phyloP scores from a whole-genome alignment of 1,140 invertebrate species.

The Cherax quadricarinatus region DNA sequence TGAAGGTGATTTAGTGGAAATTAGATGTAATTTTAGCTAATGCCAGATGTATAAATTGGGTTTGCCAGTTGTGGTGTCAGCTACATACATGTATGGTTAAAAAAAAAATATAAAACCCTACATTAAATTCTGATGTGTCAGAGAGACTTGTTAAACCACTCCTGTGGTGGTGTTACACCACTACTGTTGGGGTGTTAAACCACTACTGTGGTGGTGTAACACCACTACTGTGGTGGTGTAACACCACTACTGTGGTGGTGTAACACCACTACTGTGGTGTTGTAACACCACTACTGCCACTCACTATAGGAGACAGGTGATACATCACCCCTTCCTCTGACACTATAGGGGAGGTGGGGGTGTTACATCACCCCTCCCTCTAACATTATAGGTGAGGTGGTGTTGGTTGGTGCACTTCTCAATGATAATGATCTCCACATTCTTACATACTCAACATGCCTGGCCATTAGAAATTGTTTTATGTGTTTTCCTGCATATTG shows the following conservation, averaged over 20 bases:
- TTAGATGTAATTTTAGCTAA: conserved; percentile 39
- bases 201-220: too few species aligned
- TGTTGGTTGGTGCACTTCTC: conserved; percentile 1
- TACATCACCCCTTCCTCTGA: background rate
- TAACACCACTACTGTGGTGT: too few species aligned
- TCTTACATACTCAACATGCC: conserved; percentile 11
- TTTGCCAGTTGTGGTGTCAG: conserved; percentile 46
- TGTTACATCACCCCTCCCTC: too few species aligned
- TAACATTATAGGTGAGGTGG: too few species aligned
- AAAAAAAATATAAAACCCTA: background rate
- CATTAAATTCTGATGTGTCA: background rate
- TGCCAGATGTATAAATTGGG: conserved; percentile 37
- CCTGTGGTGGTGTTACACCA: too few species aligned
- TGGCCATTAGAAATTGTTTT: conserved; percentile 18
- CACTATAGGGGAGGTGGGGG: background rate
- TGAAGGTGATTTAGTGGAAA: conserved; percentile 38
- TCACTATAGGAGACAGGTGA: too few species aligned
- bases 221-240: too few species aligned
- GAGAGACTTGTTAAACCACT: background rate
- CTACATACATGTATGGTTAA: conserved; percentile 16
- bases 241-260: too few species aligned
- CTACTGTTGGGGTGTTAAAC: too few species aligned
- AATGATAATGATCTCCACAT: background rate
- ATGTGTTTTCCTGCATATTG: conserved; percentile 32
- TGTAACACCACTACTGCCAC: too few species aligned